Evolutionary conservation across 2,888 invertebrate species (phyloP).

Genomic region (Bombylius discolor): DNA sequence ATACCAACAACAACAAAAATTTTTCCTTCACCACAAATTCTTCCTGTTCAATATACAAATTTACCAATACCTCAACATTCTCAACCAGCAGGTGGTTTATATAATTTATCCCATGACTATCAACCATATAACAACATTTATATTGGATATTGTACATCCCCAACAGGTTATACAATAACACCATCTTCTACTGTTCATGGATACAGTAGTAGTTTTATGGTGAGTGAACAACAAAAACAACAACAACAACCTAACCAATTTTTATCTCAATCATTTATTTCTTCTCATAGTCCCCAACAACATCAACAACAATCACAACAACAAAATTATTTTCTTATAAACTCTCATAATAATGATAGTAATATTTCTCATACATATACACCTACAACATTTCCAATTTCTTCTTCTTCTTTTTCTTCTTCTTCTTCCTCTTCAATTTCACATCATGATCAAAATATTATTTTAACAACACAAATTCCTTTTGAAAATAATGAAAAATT

Average conservation of each 20-base stretch:
- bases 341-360: not conserved
- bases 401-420: not conserved
- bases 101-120: slow-evolving; percentile 5
- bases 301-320: not conserved
- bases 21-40: slow-evolving; percentile 35
- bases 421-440: not conserved
- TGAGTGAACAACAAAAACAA: slow-evolving; percentile 27
- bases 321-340: not conserved
- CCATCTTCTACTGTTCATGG: slow-evolving; percentile 16
- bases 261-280: not conserved
- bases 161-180: slow-evolving; percentile 12
- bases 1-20: slow-evolving; percentile 23
- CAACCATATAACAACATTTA: slow-evolving; percentile 8
- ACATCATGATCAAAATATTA: not conserved
- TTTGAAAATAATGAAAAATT: not conserved
- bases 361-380: not conserved
- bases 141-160: not conserved
- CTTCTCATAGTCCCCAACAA: not conserved
- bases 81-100: slow-evolving; percentile 17
- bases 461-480: not conserved
- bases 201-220: slow-evolving; percentile 22
- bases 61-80: slow-evolving; percentile 35
- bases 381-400: not conserved
- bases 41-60: slow-evolving; percentile 35
- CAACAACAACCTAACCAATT: not conserved